These are phyloP conservation scores for Gambusia holbrooki DNA, from an alignment of 2,113 vertebrate species.

Conservation along the genomic window DNA sequence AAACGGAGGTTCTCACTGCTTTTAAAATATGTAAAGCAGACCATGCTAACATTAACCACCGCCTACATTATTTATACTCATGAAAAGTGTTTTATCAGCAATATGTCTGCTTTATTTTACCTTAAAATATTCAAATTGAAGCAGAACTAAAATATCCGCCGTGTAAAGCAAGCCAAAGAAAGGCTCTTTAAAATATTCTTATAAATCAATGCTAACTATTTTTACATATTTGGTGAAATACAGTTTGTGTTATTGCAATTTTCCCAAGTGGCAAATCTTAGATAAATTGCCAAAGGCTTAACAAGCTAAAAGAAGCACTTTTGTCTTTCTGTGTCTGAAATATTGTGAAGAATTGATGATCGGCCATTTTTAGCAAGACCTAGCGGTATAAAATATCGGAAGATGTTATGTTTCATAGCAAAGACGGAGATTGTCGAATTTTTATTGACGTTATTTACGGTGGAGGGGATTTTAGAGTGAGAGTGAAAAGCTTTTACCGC, in stretches of 20 bases:
- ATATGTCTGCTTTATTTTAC: slow-evolving; percentile 61
- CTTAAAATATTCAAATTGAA: slow-evolving; percentile 74
- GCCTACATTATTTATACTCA: slow-evolving; percentile 76
- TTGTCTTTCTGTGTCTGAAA: background rate
- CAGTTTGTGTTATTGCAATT: slow-evolving; percentile 30
- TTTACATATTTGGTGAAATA: slow-evolving; percentile 50
- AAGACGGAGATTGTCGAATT: background rate
- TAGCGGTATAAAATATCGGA: background rate
- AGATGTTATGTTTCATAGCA: background rate
- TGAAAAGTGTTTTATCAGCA: slow-evolving; percentile 76
- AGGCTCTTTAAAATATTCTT: slow-evolving; percentile 44
- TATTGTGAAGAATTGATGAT: background rate
- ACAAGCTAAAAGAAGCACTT: slow-evolving; percentile 5
- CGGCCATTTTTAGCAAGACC: background rate
- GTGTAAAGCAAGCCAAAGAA: slow-evolving; percentile 25
- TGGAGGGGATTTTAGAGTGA: slow-evolving; percentile 57
- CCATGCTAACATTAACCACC: slow-evolving; percentile 72
- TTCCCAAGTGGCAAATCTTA: slow-evolving; percentile 38
- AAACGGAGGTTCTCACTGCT: slow-evolving; percentile 52
- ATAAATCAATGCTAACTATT: slow-evolving; percentile 44
- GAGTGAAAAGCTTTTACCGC: slow-evolving; percentile 75
- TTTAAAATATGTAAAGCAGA: slow-evolving; percentile 82
- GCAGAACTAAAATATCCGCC: slow-evolving; percentile 47
- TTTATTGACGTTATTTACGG: slow-evolving; percentile 70
- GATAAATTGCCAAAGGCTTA: slow-evolving; percentile 24